Base-by-base conservation (phyloP, 2,113 vertebrate genomes). In the Verasper variegatus region DNA sequence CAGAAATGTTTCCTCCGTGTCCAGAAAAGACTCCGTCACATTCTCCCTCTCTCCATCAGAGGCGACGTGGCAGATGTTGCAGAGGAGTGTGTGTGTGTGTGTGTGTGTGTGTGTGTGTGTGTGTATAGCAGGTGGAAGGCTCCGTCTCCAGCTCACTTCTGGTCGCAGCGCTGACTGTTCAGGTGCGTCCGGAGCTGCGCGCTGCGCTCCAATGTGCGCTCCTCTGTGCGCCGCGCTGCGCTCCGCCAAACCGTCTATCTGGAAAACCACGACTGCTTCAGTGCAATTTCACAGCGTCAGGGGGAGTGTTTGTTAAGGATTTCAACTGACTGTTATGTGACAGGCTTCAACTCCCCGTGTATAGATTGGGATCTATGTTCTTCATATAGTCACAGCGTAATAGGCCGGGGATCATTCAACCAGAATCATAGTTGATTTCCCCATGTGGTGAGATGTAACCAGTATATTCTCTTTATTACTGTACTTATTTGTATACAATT, bases 151-250 rank as follows among this genome's bases (percentile, higher is more conserved):
- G 78, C 56, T 60, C 58, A 2, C 2, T 26, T 60, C 1, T 49
- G 52, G 70, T 59, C 76, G 3, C 59, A 5, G 40, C 31, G 67
- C 68, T 1, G 37, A 15, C 57, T 54, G 67, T 21, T 6, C 81
- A 89, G 80, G 80, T 86, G 86, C 80, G 86, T 76, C 55, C 55
- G 54, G 55, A 75, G 83, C 81, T 70, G 85, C 81, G 83, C 80
- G 80, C 78, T 67, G 68, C 69, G 76, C 82, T 12, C 49, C 54
- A 47, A 67, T 84, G 77, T 9, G 59, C 69, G 76, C 82, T 12
- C 49, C 54, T 58, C 67, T 84, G 77, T 27, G 27, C 6, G 59
- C 27, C 5, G 27, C 27, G 27, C 27, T 27, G 27, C 27, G 27
- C 27, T 27, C 54, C 8, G 9, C n/a, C 68, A 59, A 78, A 76